A percentile compares a stretch with the other conserved stretches of the same genome.
Conservation (phyloP, 2,797 vertebrate species). For the Hyperoplus lanceolatus region DNA sequence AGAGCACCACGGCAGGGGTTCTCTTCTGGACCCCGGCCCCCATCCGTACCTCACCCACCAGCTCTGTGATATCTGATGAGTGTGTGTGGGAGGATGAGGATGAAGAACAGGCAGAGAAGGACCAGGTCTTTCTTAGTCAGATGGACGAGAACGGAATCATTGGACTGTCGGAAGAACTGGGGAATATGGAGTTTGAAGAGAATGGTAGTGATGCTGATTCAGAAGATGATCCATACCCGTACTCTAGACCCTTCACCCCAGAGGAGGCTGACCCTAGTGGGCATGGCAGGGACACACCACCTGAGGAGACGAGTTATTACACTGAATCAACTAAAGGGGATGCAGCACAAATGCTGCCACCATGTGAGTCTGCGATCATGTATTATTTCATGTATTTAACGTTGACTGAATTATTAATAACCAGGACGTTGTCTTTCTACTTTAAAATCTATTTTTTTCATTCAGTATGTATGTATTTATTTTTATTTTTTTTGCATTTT, state of each 20-base stretch:
- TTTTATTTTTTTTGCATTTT: too few species aligned
- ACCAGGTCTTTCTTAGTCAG: slow-evolving; percentile 71
- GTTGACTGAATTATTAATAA: too few species aligned
- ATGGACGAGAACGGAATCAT: slow-evolving; percentile 88
- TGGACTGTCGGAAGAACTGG: slow-evolving; percentile 71
- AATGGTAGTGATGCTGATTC: slow-evolving; percentile 12
- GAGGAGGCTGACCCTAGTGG: slow-evolving; percentile 23
- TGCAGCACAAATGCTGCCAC: slow-evolving; percentile 12
- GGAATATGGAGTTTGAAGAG: slow-evolving; percentile 40
- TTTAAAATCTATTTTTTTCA: too few species aligned
- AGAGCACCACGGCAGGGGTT: slow-evolving; percentile 57
- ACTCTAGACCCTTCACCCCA: slow-evolving; percentile 8
- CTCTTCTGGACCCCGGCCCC: slow-evolving; percentile 77
- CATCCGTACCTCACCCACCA: slow-evolving; percentile 50
- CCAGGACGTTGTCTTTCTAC: too few species aligned
- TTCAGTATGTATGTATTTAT: too few species aligned
- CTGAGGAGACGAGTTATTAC: slow-evolving; percentile 43
- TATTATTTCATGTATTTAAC: too few species aligned
- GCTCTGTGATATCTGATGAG: slow-evolving; percentile 61
- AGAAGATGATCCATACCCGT: neutral
- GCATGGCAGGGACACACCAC: neutral
- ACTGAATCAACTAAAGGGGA: slow-evolving; percentile 40
- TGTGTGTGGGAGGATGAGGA: slow-evolving; percentile 58
- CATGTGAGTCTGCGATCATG: slow-evolving; percentile 58
- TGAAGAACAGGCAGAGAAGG: slow-evolving; percentile 18